These are phyloP conservation scores for Acronicta psi DNA, from an alignment of 2,888 invertebrate genomes.

Conservation along the genomic window DNA sequence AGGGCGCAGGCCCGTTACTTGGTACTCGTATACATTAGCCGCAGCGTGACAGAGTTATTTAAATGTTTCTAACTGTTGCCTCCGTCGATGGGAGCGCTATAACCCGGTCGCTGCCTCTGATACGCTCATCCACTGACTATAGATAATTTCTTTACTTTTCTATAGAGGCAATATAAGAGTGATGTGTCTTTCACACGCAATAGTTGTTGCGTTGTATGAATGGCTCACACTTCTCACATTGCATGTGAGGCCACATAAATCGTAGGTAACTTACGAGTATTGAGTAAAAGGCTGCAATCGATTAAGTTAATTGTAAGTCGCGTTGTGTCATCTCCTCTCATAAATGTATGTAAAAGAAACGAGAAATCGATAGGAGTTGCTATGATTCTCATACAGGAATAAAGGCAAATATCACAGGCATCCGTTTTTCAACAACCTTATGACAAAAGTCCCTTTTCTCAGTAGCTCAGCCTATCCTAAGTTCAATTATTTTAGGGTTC, in stretches of 20 bases:
- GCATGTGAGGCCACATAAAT: constrained; percentile 3
- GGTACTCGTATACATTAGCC: constrained; percentile 73
- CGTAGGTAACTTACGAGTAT: constrained; percentile 2
- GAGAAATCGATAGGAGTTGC: too few relatives aligned
- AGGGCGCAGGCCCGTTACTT: constrained; percentile 82
- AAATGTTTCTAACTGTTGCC: constrained; percentile 81
- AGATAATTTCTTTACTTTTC: constrained; percentile 43
- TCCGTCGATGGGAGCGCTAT: constrained; percentile 69
- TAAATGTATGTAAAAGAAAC: too few relatives aligned
- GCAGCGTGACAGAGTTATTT: constrained; percentile 82
- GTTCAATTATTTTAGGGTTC: too few relatives aligned
- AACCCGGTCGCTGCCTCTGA: constrained; percentile 72
- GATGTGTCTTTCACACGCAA: constrained; percentile 25
- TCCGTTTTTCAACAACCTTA: too few relatives aligned
- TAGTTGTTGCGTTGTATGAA: constrained; percentile 5
- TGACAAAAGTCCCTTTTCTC: too few relatives aligned
- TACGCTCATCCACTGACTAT: constrained; percentile 56
- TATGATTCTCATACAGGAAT: too few relatives aligned
- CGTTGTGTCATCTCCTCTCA: constrained; percentile 34
- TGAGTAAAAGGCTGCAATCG: constrained; percentile 36
- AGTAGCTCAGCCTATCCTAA: too few relatives aligned
- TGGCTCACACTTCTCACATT: constrained; percentile 5
- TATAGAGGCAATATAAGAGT: constrained; percentile 23
- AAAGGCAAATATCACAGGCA: too few relatives aligned
- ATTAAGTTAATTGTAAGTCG: constrained; percentile 31